These are phyloP conservation scores for Trachelus iudaicus DNA, from an alignment of 2,888 invertebrate genomes.

Conservation along the genomic window DNA sequence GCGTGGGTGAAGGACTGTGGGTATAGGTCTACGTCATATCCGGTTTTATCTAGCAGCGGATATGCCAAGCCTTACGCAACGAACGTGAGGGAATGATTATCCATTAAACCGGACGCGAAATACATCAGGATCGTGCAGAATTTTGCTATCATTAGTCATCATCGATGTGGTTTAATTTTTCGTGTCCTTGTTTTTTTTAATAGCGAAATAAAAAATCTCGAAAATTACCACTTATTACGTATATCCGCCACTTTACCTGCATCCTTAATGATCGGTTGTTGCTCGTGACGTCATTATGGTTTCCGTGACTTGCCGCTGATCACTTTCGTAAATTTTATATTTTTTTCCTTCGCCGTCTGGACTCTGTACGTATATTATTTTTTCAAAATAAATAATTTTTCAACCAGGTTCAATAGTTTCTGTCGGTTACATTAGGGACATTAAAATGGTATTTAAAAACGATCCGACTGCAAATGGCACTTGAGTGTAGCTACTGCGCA, in stretches of 20 bases:
- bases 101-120: neutral
- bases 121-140: neutral
- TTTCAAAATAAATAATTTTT: neutral
- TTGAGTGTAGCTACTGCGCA: neutral
- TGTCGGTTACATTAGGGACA: neutral
- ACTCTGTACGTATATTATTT: neutral
- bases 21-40: neutral
- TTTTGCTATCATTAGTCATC: neutral
- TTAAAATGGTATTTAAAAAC: neutral
- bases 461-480: neutral
- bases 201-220: neutral
- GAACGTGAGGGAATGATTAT: neutral
- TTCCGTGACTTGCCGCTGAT: neutral
- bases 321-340: neutral
- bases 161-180: neutral
- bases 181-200: neutral
- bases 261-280: neutral
- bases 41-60: neutral
- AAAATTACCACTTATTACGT: neutral
- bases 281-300: neutral
- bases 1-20: neutral
- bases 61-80: neutral
- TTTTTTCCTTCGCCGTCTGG: neutral
- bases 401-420: neutral
- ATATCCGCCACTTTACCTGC: neutral